phyloP scores from a whole-genome alignment of 2,797 vertebrate species.

The Cossypha caffra region DNA sequence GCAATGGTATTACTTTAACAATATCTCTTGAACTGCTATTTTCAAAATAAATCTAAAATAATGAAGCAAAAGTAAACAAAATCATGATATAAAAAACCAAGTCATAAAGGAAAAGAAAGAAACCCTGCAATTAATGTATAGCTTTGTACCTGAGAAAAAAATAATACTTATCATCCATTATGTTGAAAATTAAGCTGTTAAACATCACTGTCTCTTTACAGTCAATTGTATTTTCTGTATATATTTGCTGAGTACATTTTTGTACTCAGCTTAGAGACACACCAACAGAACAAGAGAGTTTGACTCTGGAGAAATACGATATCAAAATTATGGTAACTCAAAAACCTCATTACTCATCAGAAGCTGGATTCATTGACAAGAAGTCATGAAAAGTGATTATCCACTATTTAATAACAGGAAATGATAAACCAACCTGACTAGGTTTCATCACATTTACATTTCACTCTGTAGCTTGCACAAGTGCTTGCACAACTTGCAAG shows the following conservation, averaged over 20 bases:
- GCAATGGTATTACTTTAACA: not conserved
- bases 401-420: not conserved
- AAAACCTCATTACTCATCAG: not conserved
- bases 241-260: not conserved
- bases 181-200: not conserved
- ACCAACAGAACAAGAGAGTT: not conserved
- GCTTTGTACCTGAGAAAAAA: not conserved
- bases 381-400: not conserved
- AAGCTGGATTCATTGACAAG: not conserved
- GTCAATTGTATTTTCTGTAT: not conserved
- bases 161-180: not conserved
- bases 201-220: not conserved
- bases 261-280: not conserved
- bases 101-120: not conserved
- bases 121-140: not conserved
- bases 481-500: not conserved
- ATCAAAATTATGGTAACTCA: not conserved
- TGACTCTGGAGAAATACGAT: rapidly evolving
- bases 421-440: not conserved
- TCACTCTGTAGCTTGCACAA: not conserved
- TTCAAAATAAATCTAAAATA: not conserved
- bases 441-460: not conserved
- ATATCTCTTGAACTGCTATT: not conserved
- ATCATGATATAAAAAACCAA: not conserved
- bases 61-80: not conserved